Percentiles rank a stretch among this genome's conserved stretches.
Evolutionary conservation across 2,888 invertebrate genomes (phyloP).

Genomic region (Agrenia bidenticulata): DNA sequence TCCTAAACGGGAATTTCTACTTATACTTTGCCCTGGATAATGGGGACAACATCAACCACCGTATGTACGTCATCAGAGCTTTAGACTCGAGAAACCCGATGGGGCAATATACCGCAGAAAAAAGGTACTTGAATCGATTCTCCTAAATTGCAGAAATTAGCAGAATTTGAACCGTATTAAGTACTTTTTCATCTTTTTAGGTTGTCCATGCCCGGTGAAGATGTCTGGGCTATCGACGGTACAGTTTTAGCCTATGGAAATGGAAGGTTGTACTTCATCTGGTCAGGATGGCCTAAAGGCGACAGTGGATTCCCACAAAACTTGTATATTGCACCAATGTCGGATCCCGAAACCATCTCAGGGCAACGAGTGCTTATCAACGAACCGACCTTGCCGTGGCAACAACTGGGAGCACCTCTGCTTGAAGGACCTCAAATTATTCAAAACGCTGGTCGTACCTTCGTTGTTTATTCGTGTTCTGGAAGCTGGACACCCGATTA

Average conservation of each 20-base stretch:
- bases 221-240: conserved; percentile 45
- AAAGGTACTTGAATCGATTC: no score
- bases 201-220: conserved; percentile 38
- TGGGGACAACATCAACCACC: conserved; percentile 46
- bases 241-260: conserved; percentile 43
- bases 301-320: conserved; percentile 49
- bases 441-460: conserved; percentile 41
- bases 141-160: no score
- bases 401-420: conserved; percentile 37
- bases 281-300: conserved; percentile 47
- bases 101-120: conserved; percentile 39
- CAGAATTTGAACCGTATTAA: no score
- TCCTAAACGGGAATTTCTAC: conserved; percentile 36
- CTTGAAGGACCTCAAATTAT: conserved; percentile 49
- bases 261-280: conserved; percentile 43
- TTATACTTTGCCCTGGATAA: conserved; percentile 42
- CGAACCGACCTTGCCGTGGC: conserved; percentile 40
- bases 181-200: conserved; percentile 23
- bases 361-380: conserved; percentile 38
- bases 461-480: conserved; percentile 46
- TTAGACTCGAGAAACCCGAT: conserved; percentile 40
- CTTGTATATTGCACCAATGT: conserved; percentile 49
- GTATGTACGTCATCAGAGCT: conserved; percentile 48
- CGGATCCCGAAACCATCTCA: conserved; percentile 44
- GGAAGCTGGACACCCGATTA: conserved; percentile 51